Evolutionary conservation across 2,797 vertebrate genomes (phyloP).

Genomic region (Pseudochirops cupreus): DNA sequence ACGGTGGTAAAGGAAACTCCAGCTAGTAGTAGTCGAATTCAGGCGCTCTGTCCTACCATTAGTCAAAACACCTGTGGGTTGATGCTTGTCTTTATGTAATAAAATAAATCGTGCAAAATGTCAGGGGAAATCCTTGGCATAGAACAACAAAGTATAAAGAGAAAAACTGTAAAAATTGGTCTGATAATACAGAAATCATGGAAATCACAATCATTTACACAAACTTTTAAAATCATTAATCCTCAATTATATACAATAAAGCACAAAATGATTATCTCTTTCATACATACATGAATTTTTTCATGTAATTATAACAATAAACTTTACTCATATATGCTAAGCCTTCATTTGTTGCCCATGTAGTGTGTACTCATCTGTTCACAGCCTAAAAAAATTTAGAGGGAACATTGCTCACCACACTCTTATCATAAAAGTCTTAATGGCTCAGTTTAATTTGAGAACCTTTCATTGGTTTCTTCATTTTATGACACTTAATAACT

Average conservation of each 20-base stretch:
- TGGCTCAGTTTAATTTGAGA: constrained; percentile 50
- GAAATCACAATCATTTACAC: constrained; percentile 61
- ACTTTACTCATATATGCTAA: constrained; percentile 47
- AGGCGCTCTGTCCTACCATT: background rate
- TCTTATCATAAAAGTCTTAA: constrained; percentile 54
- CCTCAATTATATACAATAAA: constrained; percentile 54
- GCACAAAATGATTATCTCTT: constrained; percentile 43
- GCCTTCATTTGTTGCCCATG: constrained; percentile 4
- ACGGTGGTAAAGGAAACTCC: background rate
- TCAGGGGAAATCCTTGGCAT: constrained; percentile 35
- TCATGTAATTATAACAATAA: constrained; percentile 56
- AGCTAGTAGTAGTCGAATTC: background rate
- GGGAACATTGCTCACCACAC: constrained; percentile 31
- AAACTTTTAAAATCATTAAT: constrained; percentile 50
- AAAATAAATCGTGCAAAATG: constrained; percentile 23
- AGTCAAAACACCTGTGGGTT: background rate
- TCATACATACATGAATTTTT: constrained; percentile 58
- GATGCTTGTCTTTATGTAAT: background rate
- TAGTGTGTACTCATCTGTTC: background rate
- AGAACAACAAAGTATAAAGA: constrained; percentile 54
- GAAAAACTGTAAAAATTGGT: constrained; percentile 59
- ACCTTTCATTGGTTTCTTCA: constrained; percentile 35
- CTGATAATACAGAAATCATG: constrained; percentile 66
- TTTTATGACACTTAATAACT: constrained; percentile 45
- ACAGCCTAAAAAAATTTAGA: constrained; percentile 52